Evolutionary conservation across 2,888 invertebrate species (phyloP).

Genomic region (Polyploca ridens): DNA sequence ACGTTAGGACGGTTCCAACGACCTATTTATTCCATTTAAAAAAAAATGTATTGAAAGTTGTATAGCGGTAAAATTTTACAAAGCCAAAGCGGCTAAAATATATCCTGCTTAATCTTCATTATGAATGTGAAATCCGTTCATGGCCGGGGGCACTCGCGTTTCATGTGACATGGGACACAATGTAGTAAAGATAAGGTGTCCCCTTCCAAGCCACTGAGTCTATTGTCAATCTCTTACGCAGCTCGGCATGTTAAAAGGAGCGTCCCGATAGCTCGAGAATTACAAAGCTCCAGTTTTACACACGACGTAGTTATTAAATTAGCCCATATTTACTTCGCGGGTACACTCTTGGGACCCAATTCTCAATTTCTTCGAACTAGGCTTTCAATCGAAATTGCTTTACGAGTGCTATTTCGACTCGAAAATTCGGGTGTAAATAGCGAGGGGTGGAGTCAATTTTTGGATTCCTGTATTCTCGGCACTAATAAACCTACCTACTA

Average conservation of each 20-base stretch:
- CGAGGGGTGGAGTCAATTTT: too few relatives aligned
- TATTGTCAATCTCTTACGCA: conserved; percentile 80
- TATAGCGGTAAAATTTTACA: conserved; percentile 42
- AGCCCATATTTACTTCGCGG: not conserved
- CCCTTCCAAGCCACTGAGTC: conserved; percentile 79
- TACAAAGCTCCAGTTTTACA: conserved; percentile 52
- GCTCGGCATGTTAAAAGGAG: conserved; percentile 69
- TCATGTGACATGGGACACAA: conserved; percentile 79
- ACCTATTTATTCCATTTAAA: conserved; percentile 41
- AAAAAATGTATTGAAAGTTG: conserved; percentile 41
- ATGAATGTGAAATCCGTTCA: conserved; percentile 74
- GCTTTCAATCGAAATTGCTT: too few relatives aligned
- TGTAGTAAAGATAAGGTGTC: conserved; percentile 80
- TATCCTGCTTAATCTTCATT: conserved; percentile 67
- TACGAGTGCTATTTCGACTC: too few relatives aligned
- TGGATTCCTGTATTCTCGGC: too few relatives aligned
- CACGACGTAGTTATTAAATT: conserved; percentile 16
- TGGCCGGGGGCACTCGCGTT: conserved; percentile 70
- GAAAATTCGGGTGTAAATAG: too few relatives aligned
- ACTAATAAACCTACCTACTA: too few relatives aligned
- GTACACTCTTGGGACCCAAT: not conserved
- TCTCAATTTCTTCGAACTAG: too few relatives aligned
- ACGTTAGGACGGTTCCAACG: conserved; percentile 44
- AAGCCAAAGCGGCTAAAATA: conserved; percentile 42
- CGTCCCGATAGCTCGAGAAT: conserved; percentile 49